These are phyloP conservation scores for Perdita meconis DNA, from an alignment of 2,888 invertebrate genomes.

Conservation along the genomic window DNA sequence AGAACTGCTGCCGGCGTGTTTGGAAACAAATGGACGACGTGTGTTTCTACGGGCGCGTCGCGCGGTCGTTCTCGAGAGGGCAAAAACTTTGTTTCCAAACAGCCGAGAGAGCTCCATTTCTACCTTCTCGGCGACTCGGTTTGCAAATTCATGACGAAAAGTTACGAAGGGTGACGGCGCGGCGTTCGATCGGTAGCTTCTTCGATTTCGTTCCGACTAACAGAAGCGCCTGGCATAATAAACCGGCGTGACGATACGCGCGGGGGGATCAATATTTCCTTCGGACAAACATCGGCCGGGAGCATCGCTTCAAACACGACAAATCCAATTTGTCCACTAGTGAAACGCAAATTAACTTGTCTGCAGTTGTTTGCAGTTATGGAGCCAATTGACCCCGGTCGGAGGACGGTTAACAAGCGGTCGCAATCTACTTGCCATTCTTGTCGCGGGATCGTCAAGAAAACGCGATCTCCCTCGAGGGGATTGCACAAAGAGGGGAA, in stretches of 20 bases:
- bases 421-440: background rate
- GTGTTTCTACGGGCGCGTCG: background rate
- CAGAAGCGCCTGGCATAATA: too few relatives aligned
- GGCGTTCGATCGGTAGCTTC: too few relatives aligned
- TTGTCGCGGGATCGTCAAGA: background rate
- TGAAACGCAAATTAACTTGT: constrained; percentile 4
- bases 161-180: background rate
- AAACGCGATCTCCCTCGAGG: background rate
- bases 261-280: background rate
- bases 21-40: background rate
- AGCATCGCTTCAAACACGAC: background rate
- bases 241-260: too few relatives aligned
- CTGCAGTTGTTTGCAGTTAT: constrained; percentile 13
- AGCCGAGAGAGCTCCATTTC: too few relatives aligned
- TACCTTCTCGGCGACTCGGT: background rate
- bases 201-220: too few relatives aligned
- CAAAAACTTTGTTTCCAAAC: too few relatives aligned
- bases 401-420: constrained; percentile 1
- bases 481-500: background rate
- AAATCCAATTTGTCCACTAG: constrained; percentile 8
- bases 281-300: background rate
- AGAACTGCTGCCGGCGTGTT: background rate
- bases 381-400: constrained; percentile 3
- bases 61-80: too few relatives aligned
- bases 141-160: background rate